Evolutionary conservation across 2,113 vertebrate species (phyloP).

Genomic region (Cyanocitta stelleri): DNA sequence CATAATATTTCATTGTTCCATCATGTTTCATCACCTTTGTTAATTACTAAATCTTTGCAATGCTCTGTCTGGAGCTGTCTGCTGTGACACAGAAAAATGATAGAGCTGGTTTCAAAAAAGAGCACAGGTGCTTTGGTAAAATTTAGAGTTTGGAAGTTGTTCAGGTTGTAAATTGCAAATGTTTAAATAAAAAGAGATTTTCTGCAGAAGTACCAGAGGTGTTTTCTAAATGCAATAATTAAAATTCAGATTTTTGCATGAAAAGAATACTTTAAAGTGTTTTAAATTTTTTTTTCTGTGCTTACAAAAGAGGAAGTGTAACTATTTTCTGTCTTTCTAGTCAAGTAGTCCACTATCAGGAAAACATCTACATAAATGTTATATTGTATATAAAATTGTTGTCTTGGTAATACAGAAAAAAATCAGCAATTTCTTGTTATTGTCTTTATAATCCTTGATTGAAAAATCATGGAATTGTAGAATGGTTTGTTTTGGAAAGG

Average conservation of each 20-base stretch:
- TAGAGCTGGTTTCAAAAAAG: neutral
- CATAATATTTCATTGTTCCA: constrained; percentile 22
- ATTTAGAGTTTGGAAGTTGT: neutral
- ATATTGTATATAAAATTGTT: neutral
- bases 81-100: neutral
- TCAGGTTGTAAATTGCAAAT: neutral
- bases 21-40: neutral
- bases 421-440: neutral
- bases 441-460: neutral
- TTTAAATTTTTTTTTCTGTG: neutral
- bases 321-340: neutral
- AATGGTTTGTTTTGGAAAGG: neutral
- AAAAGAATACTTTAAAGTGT: neutral
- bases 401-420: neutral
- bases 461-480: neutral
- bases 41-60: neutral
- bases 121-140: neutral
- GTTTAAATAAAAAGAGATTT: neutral
- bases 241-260: neutral
- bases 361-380: neutral
- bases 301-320: neutral
- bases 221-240: neutral
- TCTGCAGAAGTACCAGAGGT: neutral
- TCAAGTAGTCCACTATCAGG: neutral
- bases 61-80: neutral